Evolutionary conservation across 2,113 vertebrate genomes (phyloP).

Genomic region (Coracopsis vasa): DNA sequence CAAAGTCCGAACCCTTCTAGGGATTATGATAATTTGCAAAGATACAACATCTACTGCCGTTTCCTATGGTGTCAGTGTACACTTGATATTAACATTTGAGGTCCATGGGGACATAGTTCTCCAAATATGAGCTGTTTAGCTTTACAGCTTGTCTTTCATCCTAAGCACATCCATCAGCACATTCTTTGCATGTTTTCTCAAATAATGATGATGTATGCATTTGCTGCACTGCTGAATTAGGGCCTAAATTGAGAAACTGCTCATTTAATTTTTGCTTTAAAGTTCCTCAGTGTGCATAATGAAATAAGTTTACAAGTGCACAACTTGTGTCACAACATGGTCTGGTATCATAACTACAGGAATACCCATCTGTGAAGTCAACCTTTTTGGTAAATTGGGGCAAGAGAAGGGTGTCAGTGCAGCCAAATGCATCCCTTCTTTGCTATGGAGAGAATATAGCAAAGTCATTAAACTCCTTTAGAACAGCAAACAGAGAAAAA

Average conservation of each 20-base stretch:
- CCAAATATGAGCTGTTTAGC: not conserved
- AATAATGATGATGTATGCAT: not conserved
- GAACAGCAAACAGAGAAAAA: not conserved
- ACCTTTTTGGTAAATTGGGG: not conserved
- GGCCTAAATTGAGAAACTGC: not conserved
- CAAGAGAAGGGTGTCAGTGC: not conserved
- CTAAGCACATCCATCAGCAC: not conserved
- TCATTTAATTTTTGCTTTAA: not conserved
- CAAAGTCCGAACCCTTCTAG: not conserved
- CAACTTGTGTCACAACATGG: not conserved
- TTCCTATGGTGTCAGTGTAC: not conserved
- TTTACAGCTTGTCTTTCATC: not conserved
- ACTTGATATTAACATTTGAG: not conserved
- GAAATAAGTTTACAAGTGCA: not conserved
- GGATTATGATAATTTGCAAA: not conserved
- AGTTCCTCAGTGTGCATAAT: not conserved
- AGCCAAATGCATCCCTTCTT: not conserved
- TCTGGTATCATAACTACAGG: not conserved
- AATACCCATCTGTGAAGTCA: accelerated
- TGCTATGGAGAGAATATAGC: not conserved
- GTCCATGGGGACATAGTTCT: not conserved
- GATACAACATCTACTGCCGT: not conserved
- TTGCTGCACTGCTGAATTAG: not conserved
- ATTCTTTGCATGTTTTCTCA: not conserved
- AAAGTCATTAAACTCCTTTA: not conserved